Percentiles rank a stretch among this genome's conserved stretches.
phyloP scores from a whole-genome alignment of 30 jellyfish, hydroid and myxozoan species.

The Turritopsis dohrnii region DNA sequence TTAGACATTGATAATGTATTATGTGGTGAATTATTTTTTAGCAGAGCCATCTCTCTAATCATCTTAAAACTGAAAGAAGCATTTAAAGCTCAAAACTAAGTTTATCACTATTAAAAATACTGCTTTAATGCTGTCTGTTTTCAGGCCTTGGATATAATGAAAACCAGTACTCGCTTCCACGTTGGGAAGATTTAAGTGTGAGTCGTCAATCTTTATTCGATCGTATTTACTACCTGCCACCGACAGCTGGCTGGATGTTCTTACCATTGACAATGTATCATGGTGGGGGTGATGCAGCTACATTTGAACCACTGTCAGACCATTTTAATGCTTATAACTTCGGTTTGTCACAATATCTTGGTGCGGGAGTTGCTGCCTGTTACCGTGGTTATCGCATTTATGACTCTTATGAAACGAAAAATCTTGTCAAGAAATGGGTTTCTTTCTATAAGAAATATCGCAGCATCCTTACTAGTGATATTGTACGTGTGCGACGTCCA shows the following conservation, averaged over 20 bases:
- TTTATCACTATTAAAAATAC: no score
- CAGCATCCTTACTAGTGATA: constrained; percentile 25
- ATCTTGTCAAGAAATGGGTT: constrained; percentile 28
- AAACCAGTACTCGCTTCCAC: constrained; percentile 23
- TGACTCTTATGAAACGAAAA: constrained; percentile 28
- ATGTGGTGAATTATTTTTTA: no score
- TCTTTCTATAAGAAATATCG: constrained; percentile 38
- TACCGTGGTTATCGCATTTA: constrained; percentile 35
- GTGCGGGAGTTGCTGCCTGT: constrained; percentile 43
- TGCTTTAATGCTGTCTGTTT: background rate
- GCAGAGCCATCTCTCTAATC: no score
- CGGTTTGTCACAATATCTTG: constrained; percentile 36
- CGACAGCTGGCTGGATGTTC: constrained; percentile 45
- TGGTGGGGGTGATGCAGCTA: constrained; percentile 40
- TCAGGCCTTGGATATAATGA: constrained; percentile 40
- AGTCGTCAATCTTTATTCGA: constrained; percentile 34
- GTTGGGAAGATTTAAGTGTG: constrained; percentile 29
- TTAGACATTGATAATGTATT: no score
- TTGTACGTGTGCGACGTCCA: constrained; percentile 31
- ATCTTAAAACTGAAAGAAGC: no score
- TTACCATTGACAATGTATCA: constrained; percentile 24
- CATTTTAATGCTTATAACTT: constrained; percentile 11
- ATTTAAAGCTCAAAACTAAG: no score
- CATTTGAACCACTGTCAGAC: constrained; percentile 26
- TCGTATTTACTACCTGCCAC: constrained; percentile 15